These are phyloP conservation scores for Sarcophaga subvicina DNA, from an alignment of 2,888 invertebrate species.

Conservation along the genomic window DNA sequence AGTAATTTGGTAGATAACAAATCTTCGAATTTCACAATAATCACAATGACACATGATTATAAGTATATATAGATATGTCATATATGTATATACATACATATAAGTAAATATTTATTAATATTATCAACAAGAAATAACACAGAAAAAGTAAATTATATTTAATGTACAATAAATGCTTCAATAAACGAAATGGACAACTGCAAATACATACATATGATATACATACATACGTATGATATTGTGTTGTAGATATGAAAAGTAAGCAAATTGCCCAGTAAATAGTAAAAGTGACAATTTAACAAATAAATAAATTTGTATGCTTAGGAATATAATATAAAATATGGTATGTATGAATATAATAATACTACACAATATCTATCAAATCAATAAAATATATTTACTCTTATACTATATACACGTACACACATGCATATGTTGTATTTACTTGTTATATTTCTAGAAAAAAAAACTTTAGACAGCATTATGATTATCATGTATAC, in stretches of 20 bases:
- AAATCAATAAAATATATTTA: too few relatives aligned
- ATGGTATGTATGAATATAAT: too few relatives aligned
- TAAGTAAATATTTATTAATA: constrained; percentile 41
- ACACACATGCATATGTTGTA: too few relatives aligned
- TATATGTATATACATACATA: background rate
- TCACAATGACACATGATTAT: background rate
- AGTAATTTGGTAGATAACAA: constrained; percentile 10
- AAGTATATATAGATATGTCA: too few relatives aligned
- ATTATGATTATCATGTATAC: too few relatives aligned
- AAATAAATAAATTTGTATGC: constrained; percentile 41
- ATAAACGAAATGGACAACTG: constrained; percentile 27
- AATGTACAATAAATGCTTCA: constrained; percentile 33
- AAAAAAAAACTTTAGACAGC: too few relatives aligned
- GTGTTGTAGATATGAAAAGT: background rate
- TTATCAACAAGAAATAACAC: constrained; percentile 40
- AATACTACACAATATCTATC: too few relatives aligned
- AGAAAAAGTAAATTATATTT: constrained; percentile 43
- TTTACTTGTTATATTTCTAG: too few relatives aligned
- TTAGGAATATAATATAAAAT: background rate
- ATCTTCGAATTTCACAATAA: constrained; percentile 16
- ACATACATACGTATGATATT: too few relatives aligned
- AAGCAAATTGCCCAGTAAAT: background rate
- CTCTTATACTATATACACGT: too few relatives aligned
- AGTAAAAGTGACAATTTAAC: constrained; percentile 47
- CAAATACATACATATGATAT: too few relatives aligned